These are phyloP conservation scores for Dissostichus mawsoni DNA, from an alignment of 2,113 vertebrate genomes.

Conservation along the genomic window DNA sequence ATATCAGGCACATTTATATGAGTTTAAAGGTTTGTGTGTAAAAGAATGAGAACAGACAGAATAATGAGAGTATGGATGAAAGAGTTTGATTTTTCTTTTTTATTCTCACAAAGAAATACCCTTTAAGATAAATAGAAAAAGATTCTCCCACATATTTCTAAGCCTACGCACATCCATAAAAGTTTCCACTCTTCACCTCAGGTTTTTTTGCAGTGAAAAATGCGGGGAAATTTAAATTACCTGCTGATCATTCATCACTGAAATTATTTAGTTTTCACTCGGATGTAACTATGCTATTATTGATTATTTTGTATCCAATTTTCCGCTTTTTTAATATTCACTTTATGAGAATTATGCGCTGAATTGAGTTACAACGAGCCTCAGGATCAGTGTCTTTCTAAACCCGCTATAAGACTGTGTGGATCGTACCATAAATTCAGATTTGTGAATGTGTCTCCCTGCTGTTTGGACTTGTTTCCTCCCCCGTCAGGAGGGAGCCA, in stretches of 20 bases:
- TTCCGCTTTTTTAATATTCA: conserved; percentile 37
- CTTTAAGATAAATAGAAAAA: conserved; percentile 8
- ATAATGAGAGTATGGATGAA: conserved; percentile 24
- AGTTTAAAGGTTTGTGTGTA: conserved; percentile 9
- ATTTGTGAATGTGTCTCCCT: conserved; percentile 51
- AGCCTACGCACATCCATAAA: background rate
- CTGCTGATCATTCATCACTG: conserved; percentile 31
- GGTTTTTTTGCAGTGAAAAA: conserved; percentile 12
- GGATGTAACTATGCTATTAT: conserved; percentile 16
- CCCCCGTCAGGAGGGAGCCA: conserved; percentile 62
- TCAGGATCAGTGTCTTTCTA: conserved; percentile 47
- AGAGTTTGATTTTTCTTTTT: background rate
- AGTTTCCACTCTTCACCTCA: conserved; percentile 19
- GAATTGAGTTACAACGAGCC: conserved; percentile 43
- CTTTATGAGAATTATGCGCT: conserved; percentile 7
- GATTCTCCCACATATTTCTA: conserved; percentile 11
- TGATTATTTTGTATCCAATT: conserved; percentile 47
- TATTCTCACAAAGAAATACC: conserved; percentile 14
- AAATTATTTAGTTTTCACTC: conserved; percentile 23
- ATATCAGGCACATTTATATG: background rate
- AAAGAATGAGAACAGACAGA: conserved; percentile 31
- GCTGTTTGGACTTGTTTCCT: conserved; percentile 50
- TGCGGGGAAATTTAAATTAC: background rate
- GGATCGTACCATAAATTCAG: conserved; percentile 58
- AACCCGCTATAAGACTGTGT: conserved; percentile 45